Evolutionary conservation across 2,113 vertebrate genomes (phyloP), one percentile per base, ranked within the genome.

Genomic region (Amblyopsis rosae): DNA sequence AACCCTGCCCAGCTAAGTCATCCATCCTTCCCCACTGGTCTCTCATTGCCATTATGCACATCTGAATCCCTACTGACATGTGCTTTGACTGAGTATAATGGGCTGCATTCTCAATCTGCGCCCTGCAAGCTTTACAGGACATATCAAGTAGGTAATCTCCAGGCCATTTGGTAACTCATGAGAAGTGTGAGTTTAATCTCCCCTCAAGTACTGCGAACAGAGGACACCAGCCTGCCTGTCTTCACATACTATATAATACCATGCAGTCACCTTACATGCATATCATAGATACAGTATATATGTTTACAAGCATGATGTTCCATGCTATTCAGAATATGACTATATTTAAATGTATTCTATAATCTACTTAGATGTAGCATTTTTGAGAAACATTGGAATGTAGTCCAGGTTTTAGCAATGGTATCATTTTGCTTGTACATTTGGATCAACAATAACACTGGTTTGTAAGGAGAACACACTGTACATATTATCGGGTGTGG

Each of bases 111-210:
- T n/a, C 45, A 7, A 16, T 59, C 41, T 74, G 53, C 46, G 45
- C 19, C 65, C 45, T 46, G 16, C 48, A 48, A 65, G 72, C 59
- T 55, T 83, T 73, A 33, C 10, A 51, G 49, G 13, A 76, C 67
- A 71, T 76, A 19, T 72, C 61, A 73, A 77, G 73, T 46, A 66
- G 58, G 77, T 75, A 59, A 70, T 78, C 73, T 79, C 64, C 47
- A 13, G 62, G 56, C 50, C 56, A 65, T 68, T 62, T 13, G 51
- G 57, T 7, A 9, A 58, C 60, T 75, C 59, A 26, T 61, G 69
- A 33, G 15, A 46, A 48, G 57, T 65, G 65, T 5, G 15, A 70
- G 72, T 80, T 87, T 77, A 76, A 72, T 75, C 68, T 72, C 58
- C 62, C 66, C 73, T 66, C 8, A 53, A 75, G 76, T 64, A 50